Percentiles rank a stretch among this genome's conserved stretches.
These are phyloP conservation scores for Clytia hemisphaerica DNA, from an alignment of 30 jellyfish, hydroid and myxozoan genomes.

Conservation along the genomic window DNA sequence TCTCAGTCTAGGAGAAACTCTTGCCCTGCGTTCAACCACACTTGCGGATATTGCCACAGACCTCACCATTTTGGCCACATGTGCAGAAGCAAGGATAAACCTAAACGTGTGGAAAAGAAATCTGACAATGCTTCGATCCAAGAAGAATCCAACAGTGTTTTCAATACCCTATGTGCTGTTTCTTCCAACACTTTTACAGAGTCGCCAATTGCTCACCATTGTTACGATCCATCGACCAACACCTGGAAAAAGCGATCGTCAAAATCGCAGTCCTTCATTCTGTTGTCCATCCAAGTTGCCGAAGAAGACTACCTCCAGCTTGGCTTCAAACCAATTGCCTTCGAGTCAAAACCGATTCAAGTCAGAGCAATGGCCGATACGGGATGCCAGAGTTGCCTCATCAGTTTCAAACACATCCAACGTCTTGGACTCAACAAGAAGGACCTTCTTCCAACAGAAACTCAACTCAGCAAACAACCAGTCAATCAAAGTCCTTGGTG, in stretches of 20 bases:
- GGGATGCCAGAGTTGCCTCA: conserved; percentile 15
- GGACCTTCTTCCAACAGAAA: conserved; percentile 6
- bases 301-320: conserved; percentile 2
- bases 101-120: too few relatives aligned
- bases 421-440: background rate
- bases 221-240: background rate
- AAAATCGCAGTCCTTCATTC: conserved; percentile 8
- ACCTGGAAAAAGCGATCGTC: conserved; percentile 12
- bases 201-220: conserved; percentile 2
- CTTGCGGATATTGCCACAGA: too few relatives aligned
- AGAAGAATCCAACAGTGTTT: too few relatives aligned
- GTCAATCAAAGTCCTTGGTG: background rate
- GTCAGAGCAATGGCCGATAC: background rate
- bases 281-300: background rate
- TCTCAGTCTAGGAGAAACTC: too few relatives aligned
- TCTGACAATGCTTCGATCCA: too few relatives aligned
- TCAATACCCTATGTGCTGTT: background rate
- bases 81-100: too few relatives aligned
- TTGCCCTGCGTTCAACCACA: too few relatives aligned
- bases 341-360: background rate
- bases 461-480: conserved; percentile 10
- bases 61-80: too few relatives aligned
- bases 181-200: background rate
- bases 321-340: background rate
- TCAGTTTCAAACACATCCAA: background rate